Conservation (phyloP, 2,888 invertebrate genomes). For the Eristalis arbustorum region DNA sequence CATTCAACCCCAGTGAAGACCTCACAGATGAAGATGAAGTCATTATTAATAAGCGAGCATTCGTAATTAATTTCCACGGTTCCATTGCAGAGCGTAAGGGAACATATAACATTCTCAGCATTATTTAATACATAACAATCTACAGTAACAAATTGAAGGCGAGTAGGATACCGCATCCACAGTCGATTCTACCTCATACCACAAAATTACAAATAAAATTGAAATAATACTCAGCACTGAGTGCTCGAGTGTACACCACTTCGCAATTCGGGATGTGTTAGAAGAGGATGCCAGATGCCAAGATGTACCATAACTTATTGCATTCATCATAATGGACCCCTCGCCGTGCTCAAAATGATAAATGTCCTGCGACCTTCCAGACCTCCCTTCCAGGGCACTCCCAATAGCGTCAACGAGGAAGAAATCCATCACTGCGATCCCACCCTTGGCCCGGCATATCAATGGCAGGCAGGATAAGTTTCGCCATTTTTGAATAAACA, state of each 20-base stretch:
- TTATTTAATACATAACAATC: background rate
- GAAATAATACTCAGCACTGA: conserved; percentile 8
- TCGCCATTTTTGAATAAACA: conserved; percentile 65
- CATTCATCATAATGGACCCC: conserved; percentile 68
- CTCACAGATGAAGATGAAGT: conserved; percentile 60
- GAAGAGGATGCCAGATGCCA: conserved; percentile 46
- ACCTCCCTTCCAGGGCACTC: conserved; percentile 16
- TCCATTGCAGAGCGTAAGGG: conserved; percentile 31
- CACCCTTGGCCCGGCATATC: conserved; percentile 39
- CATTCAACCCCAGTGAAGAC: conserved; percentile 16
- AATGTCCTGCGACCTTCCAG: conserved; percentile 52
- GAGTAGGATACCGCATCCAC: conserved; percentile 6
- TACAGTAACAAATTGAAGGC: conserved; percentile 33
- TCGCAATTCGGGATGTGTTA: background rate
- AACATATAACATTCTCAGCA: conserved; percentile 5
- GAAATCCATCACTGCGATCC: conserved; percentile 62
- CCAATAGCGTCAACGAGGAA: conserved; percentile 61
- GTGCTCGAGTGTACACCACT: conserved; percentile 1
- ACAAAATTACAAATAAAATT: conserved; percentile 34
- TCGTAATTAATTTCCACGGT: conserved; percentile 66
- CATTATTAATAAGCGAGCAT: conserved; percentile 69
- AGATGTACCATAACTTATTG: conserved; percentile 64
- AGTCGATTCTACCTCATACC: conserved; percentile 35
- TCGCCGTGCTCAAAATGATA: conserved; percentile 50
- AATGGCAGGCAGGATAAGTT: conserved; percentile 24